Base-by-base conservation (phyloP, 2,113 vertebrate genomes). In the Psittacus erithacus region DNA sequence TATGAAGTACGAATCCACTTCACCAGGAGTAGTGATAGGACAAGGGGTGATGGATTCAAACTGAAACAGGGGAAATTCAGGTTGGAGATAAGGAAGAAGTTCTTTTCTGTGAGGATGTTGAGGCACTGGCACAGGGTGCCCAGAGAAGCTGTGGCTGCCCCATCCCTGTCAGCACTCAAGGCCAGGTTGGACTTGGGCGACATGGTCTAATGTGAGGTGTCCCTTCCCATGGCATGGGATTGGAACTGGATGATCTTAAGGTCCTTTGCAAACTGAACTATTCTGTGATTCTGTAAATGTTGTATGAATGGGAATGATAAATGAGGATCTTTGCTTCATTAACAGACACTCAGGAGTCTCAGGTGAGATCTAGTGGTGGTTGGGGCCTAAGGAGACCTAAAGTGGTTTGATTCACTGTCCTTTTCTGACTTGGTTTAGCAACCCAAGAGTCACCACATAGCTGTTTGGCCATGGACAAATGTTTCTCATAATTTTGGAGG, bases 321-420 rank as follows among this genome's bases (percentile, higher is more conserved):
- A 28, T 33, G 38, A 91, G 60, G 33, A 52, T 68, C 43, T 62
- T 65, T 55, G 52, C 27, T 24, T 87, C 3, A 0, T 79, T 50
- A 83, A 29, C 60, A 63, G 64, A 41, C 52, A n/a, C 16, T 73
- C 27, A 7, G 4, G 47, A 17, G 23, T 23, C 53, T 49, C 1
- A 1, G 31, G 13, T 1, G 1, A 23, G 43, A 8, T 0, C 1
- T 9, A 27, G 13, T 39, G 57, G 28, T 70, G 46, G 9, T 15
- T 63, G 50, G 20, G 20, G 73, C 28, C 55, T n/a, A 28, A 35
- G 44, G 14, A 20, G 19, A 77, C 17, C 10, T 50, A 0, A 41
- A 46, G 16, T 41, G 24, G 10, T 60, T 73, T 75, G 24, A 65
- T 59, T 94, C 17, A 3, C 33, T 52, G 39, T 53, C 35, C 60